A percentile compares a stretch with the other conserved stretches of the same genome.
Conservation (phyloP, 2,888 invertebrate species). For the Rutpela maculata region DNA sequence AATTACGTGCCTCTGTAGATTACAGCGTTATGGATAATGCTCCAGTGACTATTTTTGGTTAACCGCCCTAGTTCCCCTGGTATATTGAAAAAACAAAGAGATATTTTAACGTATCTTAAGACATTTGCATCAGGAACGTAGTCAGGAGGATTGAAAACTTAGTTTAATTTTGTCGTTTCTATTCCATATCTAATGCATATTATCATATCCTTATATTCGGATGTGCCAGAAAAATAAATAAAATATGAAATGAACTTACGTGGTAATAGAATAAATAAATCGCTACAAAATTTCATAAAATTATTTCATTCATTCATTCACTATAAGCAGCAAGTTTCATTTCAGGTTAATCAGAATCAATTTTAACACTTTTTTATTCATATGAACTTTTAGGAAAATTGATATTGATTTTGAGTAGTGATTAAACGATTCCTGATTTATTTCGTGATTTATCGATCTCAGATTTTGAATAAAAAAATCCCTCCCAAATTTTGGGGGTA, state of each 20-base stretch:
- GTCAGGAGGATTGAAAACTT: not conserved
- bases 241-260: not conserved
- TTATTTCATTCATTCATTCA: too few species aligned
- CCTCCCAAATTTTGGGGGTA: too few species aligned
- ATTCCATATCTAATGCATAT: not conserved
- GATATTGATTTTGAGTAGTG: too few species aligned
- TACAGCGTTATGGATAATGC: not conserved
- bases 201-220: not conserved
- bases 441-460: too few species aligned
- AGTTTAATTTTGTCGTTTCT: not conserved
- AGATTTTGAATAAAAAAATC: too few species aligned
- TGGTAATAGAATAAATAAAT: not conserved
- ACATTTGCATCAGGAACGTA: not conserved
- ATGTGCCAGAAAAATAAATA: not conserved
- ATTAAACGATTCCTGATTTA: too few species aligned
- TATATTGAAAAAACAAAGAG: not conserved
- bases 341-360: too few species aligned
- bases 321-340: too few species aligned
- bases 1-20: not conserved
- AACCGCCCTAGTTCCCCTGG: not conserved
- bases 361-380: too few species aligned
- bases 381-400: too few species aligned
- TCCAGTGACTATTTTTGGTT: too few species aligned
- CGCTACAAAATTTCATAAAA: too few species aligned
- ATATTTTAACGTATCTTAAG: not conserved